Evolutionary conservation across 2,888 invertebrate genomes (phyloP).

Genomic region (Tenthredo notha): DNA sequence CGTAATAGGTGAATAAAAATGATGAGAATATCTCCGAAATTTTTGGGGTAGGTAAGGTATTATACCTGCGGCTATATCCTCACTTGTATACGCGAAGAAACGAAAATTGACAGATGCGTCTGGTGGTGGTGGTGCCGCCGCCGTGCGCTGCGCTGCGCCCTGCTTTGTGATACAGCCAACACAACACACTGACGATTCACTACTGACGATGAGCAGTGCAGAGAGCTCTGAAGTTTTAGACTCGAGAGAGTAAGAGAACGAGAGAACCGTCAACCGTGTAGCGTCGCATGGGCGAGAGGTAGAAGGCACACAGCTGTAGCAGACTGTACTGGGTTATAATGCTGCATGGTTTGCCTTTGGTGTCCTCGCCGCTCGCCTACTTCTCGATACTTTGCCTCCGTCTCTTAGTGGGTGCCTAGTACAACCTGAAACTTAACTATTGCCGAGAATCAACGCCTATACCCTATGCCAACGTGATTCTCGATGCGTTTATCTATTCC

Average conservation of each 20-base stretch:
- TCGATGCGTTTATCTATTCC: background rate
- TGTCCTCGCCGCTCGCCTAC: slow-evolving; percentile 19
- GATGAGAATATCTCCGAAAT: background rate
- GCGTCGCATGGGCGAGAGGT: slow-evolving; percentile 35
- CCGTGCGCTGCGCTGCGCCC: background rate
- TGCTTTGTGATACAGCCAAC: slow-evolving; percentile 21
- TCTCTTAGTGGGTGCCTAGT: background rate
- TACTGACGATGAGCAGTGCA: slow-evolving; percentile 29
- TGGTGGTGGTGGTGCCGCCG: background rate
- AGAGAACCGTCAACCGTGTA: slow-evolving; percentile 25
- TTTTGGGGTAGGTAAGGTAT: background rate
- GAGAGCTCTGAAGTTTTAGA: slow-evolving; percentile 1
- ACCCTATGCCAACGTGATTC: background rate
- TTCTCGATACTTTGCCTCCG: background rate
- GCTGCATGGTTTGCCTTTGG: slow-evolving; percentile 30
- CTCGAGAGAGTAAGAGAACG: background rate
- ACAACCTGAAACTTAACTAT: background rate
- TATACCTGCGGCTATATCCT: background rate
- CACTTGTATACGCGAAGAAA: background rate
- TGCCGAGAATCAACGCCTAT: slow-evolving; percentile 17
- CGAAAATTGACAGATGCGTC: slow-evolving; percentile 33
- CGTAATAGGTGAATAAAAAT: background rate
- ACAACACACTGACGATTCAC: slow-evolving; percentile 38
- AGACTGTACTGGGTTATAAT: background rate
- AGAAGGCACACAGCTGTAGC: slow-evolving; percentile 13